Percentiles rank a stretch among this genome's conserved stretches.
Evolutionary conservation across 2,113 vertebrate genomes (phyloP).

Genomic region (Epinephelus moara): DNA sequence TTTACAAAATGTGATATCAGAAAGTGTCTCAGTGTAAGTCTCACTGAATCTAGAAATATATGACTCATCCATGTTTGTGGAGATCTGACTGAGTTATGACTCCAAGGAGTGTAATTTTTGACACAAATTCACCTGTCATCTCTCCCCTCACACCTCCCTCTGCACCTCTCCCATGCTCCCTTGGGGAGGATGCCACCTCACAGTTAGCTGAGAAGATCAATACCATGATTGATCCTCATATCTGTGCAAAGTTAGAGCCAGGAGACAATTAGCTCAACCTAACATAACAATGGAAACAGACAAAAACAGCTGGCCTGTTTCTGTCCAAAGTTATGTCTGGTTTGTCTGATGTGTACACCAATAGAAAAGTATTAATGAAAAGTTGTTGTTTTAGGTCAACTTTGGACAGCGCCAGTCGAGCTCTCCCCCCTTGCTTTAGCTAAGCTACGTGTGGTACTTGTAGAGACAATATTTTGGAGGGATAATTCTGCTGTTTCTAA

Average conservation of each 20-base stretch:
- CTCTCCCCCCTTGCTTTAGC: not conserved
- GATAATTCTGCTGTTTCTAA: not conserved
- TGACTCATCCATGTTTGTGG: not conserved
- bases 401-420: not conserved
- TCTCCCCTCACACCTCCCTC: not conserved
- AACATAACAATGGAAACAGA: not conserved
- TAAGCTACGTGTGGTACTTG: too few species aligned
- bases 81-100: not conserved
- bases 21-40: not conserved
- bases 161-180: not conserved
- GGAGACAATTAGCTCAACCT: too few species aligned
- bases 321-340: not conserved
- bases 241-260: not conserved
- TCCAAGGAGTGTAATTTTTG: not conserved
- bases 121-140: not conserved
- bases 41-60: not conserved
- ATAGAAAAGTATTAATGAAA: not conserved
- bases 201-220: not conserved
- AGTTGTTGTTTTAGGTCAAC: not conserved
- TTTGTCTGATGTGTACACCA: not conserved
- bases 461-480: not conserved
- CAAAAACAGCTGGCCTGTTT: not conserved
- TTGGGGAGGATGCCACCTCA: not conserved
- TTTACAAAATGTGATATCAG: not conserved
- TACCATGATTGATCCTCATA: not conserved